Base-by-base conservation (phyloP, 2,888 invertebrate genomes). In the Pseudanteris insignis region DNA sequence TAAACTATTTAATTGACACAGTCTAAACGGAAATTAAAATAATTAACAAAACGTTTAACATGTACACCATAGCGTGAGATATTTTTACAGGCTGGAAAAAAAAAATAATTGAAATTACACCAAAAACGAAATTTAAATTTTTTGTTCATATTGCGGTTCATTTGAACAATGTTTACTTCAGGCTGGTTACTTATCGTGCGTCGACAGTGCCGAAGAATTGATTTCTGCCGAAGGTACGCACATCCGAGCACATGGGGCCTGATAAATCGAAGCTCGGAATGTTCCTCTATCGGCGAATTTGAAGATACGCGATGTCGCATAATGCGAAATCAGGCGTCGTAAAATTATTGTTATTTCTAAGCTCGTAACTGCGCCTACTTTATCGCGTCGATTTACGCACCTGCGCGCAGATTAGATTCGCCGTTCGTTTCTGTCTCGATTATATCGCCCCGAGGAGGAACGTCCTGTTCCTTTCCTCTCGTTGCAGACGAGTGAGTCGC, bases 371-470 rank as follows among this genome's bases (percentile, higher is more conserved):
- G 61, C 8, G 46, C 40, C 53, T 44, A 14, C 26, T 57, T 65
- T 66, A 64, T 64, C 63, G n/a, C n/a, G 50, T 54, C 64, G 47
- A 64, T 68, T 66, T 67, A 67, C 64, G 63, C 66, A 67, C 62
- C 64, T 65, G 63, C 59, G 57, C 38, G 30, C 24, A 51, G 65
- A 68, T 64, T 64, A 55, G 57, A 61, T 63, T 46, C 34, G 58
- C 26, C 26, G 40, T 50, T 21, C 37, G 54, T 63, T 53, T 54
- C 61, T 58, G 55, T 59, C 53, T 46, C 48, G 59, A 65, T 66
- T 64, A 47, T 61, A 61, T 63, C 58, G 46, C 37, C 15, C 54
- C 51, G 38, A 60, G 54, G 7, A 62, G 43, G 48, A 53, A 46
- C 54, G 51, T 58, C 50, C 55, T 48, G 54, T 54, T 54, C 47